These are phyloP conservation scores for Monoplex corrugatus DNA, from an alignment of 2,888 invertebrate species.

Conservation along the genomic window DNA sequence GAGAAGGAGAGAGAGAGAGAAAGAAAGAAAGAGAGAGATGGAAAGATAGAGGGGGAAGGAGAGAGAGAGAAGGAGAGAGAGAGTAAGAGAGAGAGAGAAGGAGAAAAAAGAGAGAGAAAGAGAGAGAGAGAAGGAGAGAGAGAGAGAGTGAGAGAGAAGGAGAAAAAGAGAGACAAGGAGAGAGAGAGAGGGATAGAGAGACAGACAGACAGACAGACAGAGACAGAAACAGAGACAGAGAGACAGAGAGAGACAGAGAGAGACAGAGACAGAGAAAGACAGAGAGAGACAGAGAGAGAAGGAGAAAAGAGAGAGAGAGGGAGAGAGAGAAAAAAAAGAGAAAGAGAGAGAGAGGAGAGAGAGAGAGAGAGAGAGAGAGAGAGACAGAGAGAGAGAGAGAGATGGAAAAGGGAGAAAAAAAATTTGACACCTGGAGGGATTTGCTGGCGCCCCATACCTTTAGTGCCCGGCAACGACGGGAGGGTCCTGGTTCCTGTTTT, in stretches of 20 bases:
- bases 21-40: no score
- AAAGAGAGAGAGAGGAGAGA: background rate
- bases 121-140: background rate
- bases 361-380: background rate
- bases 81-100: background rate
- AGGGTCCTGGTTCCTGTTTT: no score
- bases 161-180: no score
- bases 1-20: background rate
- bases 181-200: no score
- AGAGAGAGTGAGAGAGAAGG: background rate
- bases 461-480: no score
- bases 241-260: background rate
- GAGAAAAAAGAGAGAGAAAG: background rate
- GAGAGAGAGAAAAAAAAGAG: background rate
- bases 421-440: no score
- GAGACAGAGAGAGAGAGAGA: no score
- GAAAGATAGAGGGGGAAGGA: background rate
- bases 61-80: background rate
- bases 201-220: background rate
- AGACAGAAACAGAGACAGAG: no score
- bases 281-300: background rate
- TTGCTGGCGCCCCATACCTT: no score
- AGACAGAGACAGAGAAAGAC: background rate
- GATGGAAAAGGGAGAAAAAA: no score
- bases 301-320: background rate